Evolutionary conservation across 2,113 vertebrate genomes (phyloP).

Genomic region (Dasyornis broadbenti): DNA sequence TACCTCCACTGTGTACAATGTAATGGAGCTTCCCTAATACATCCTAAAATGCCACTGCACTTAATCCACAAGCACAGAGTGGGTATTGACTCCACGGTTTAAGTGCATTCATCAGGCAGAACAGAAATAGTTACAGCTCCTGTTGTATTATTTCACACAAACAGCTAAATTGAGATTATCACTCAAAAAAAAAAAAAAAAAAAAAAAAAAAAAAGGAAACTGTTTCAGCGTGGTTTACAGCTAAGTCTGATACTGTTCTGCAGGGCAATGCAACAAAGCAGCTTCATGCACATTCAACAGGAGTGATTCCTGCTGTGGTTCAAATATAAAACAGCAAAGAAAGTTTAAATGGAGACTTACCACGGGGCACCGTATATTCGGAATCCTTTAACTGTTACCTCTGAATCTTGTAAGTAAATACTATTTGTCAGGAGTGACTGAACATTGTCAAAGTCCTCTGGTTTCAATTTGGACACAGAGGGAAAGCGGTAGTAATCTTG

Average conservation of each 20-base stretch:
- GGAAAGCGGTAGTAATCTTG: constrained; percentile 99
- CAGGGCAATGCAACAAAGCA: neutral
- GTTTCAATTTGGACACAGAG: constrained; percentile 99
- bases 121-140: neutral
- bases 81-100: neutral
- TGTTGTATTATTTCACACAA: neutral
- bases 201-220: neutral
- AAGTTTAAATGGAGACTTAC: constrained; percentile 78
- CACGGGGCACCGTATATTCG: constrained; percentile 96
- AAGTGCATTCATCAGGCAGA: neutral
- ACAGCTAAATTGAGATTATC: neutral
- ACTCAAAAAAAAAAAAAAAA: neutral
- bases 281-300: neutral
- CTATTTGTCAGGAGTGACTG: constrained; percentile 97
- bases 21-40: neutral
- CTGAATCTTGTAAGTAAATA: constrained; percentile 99
- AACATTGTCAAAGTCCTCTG: constrained; percentile 99
- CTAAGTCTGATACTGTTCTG: neutral
- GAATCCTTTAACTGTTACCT: constrained; percentile 97
- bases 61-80: neutral
- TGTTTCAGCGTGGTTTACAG: neutral
- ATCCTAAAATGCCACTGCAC: neutral
- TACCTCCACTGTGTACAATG: neutral
- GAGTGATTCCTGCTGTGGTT: neutral
- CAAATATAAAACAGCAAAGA: neutral